Evolutionary conservation across 1,140 invertebrate genomes (phyloP), one percentile per base, ranked within the genome.

Genomic region (Drosophila pectinifera): DNA sequence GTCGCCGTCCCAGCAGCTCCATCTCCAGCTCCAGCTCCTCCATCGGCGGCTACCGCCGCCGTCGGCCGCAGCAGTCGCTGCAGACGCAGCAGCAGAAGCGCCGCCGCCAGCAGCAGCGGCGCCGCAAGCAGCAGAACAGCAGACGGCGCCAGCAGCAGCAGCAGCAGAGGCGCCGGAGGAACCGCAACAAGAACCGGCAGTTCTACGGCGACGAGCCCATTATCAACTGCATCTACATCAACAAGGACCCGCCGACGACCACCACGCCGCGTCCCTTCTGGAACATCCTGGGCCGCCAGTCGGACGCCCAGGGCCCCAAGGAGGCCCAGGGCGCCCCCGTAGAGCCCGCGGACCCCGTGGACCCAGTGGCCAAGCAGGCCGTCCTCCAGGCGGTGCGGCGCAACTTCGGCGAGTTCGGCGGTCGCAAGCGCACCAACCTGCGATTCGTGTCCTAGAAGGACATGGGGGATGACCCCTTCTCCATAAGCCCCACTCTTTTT

Each of bases 211-310:
- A 85, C 11, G 85, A 91, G 53, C 80, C 84, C 42, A 73, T 89
- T 56, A 77, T 91, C 34, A 91, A 91, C 28, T 91, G 90, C 80
- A 91, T 91, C 22, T 85, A 90, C 61, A 91, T 91, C 53, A 88
- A 90, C 53, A 91, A 90, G 72, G 83, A 88, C 63, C 74, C 82
- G 8, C 43, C 67, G n/a, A 80, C 84, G 3, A 88, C 83, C 5
- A 91, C 90, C 4, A 90, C 90, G 8, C 49, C 64, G 20, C 90
- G 90, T 55, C 90, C 90, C 41, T 91, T 91, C 80, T 91, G 86
- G 90, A 91, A 91, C 31, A 57, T 91, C 1, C 51, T 91, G 38
- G 90, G 90, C 6, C 80, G 90, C 5, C 68, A 56, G 26, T 69
- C 64, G 42, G 49, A 45, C 0, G 61, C 10, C 8, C n/a, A 54